These are phyloP conservation scores for Mirza zaza DNA, from an alignment of 2,113 vertebrate genomes.

Conservation along the genomic window DNA sequence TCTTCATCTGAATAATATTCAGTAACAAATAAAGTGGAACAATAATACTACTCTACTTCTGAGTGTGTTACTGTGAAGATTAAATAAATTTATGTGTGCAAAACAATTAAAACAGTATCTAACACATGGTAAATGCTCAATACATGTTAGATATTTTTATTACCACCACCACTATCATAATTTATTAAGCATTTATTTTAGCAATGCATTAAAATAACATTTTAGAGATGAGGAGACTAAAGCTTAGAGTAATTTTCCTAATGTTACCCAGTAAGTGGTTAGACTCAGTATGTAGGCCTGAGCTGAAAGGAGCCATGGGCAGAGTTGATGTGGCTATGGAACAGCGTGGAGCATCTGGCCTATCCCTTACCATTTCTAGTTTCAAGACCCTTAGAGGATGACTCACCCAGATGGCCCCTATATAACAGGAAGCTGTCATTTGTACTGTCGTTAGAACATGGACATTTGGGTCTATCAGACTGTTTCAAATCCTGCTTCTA, in stretches of 20 bases:
- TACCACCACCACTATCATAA: background rate
- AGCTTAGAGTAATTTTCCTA: constrained; percentile 42
- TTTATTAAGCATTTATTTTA: constrained; percentile 46
- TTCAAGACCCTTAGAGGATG: background rate
- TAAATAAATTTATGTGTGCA: background rate
- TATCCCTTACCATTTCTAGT: background rate
- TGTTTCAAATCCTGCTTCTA: background rate
- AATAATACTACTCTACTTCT: background rate
- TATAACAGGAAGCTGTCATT: background rate
- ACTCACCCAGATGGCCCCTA: background rate
- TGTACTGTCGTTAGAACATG: background rate
- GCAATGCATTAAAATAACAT: constrained; percentile 15
- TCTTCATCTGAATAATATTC: background rate
- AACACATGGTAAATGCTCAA: background rate
- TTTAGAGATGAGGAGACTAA: constrained; percentile 12
- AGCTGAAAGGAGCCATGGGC: background rate
- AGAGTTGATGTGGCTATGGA: background rate
- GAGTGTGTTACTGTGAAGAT: constrained; percentile 2
- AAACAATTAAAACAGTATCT: background rate
- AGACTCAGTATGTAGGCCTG: background rate
- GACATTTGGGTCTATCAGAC: background rate
- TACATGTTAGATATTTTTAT: background rate
- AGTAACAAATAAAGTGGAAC: background rate
- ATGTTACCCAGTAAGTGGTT: background rate
- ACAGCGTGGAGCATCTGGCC: background rate